phyloP scores from a whole-genome alignment of 2,113 vertebrate genomes.

The Neogobius melanostomus region DNA sequence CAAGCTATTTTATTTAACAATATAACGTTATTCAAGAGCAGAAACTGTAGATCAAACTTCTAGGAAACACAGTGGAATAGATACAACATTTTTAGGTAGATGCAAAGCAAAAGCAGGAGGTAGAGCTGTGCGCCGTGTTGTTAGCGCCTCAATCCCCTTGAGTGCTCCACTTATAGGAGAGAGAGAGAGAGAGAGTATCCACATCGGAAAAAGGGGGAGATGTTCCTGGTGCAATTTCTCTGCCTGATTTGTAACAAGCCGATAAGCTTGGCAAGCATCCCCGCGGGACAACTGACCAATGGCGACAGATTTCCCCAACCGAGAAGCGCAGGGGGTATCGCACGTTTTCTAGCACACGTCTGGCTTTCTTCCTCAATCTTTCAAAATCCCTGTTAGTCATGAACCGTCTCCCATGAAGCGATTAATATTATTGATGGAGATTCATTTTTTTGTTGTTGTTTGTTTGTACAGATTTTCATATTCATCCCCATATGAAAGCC shows the following conservation, averaged over 20 bases:
- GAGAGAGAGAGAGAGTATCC: slow-evolving; percentile 28
- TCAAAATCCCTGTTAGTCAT: slow-evolving; percentile 55
- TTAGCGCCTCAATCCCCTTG: slow-evolving; percentile 48
- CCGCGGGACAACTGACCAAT: slow-evolving; percentile 65
- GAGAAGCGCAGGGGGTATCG: slow-evolving; percentile 15
- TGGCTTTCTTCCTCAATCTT: slow-evolving; percentile 28
- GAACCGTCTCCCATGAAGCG: slow-evolving; percentile 45
- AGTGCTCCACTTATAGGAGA: slow-evolving; percentile 31
- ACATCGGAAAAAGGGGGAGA: slow-evolving; percentile 42
- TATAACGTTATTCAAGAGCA: not conserved
- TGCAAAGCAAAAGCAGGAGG: slow-evolving; percentile 30
- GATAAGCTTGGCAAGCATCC: slow-evolving; percentile 55
- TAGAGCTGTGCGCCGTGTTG: slow-evolving; percentile 51
- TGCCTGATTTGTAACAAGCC: slow-evolving; percentile 62
- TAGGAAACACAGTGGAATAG: not conserved
- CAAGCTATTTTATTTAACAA: slow-evolving; percentile 5
- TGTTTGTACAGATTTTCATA: slow-evolving; percentile 59
- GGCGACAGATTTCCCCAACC: slow-evolving; percentile 32
- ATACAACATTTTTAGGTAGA: slow-evolving; percentile 27
- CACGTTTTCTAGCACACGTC: slow-evolving; percentile 19
- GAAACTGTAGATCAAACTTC: slow-evolving; percentile 18
- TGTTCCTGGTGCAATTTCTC: slow-evolving; percentile 61
- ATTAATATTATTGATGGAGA: not conserved
- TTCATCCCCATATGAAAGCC: slow-evolving; percentile 53
- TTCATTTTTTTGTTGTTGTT: slow-evolving; percentile 61